Evolutionary conservation across 2,113 vertebrate species (phyloP).

Genomic region (Ardeotis arabs): DNA sequence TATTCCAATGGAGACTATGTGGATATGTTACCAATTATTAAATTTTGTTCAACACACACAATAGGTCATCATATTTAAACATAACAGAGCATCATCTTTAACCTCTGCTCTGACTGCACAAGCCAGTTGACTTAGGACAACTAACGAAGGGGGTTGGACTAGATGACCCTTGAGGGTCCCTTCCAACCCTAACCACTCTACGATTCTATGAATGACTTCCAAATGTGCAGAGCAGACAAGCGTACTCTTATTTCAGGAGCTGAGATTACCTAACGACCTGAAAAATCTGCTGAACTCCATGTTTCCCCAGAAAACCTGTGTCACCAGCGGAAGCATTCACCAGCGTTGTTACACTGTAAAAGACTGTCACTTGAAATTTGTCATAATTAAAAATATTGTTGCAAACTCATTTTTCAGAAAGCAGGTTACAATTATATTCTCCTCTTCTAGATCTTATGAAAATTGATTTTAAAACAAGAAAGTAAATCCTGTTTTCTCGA

Average conservation of each 20-base stretch:
- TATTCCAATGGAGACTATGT: not conserved
- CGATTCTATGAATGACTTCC: not conserved
- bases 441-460: not conserved
- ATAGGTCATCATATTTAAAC: not conserved
- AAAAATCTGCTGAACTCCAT: not conserved
- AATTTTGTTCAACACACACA: not conserved
- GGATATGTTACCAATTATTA: not conserved
- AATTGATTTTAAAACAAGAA: not conserved
- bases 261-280: not conserved
- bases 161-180: no score
- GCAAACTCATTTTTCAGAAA: not conserved
- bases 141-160: not conserved
- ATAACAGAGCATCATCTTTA: not conserved
- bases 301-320: not conserved
- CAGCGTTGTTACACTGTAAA: not conserved
- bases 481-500: not conserved
- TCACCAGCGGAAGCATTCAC: not conserved
- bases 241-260: not conserved
- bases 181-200: no score
- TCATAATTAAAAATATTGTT: not conserved
- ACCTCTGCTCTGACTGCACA: not conserved
- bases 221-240: not conserved
- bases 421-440: not conserved
- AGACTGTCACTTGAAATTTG: not conserved
- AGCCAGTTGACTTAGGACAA: not conserved